A percentile compares a stretch with the other conserved stretches of the same genome.
phyloP scores from a whole-genome alignment of 2,888 invertebrate species.

The Holacanthella duospinosa region DNA sequence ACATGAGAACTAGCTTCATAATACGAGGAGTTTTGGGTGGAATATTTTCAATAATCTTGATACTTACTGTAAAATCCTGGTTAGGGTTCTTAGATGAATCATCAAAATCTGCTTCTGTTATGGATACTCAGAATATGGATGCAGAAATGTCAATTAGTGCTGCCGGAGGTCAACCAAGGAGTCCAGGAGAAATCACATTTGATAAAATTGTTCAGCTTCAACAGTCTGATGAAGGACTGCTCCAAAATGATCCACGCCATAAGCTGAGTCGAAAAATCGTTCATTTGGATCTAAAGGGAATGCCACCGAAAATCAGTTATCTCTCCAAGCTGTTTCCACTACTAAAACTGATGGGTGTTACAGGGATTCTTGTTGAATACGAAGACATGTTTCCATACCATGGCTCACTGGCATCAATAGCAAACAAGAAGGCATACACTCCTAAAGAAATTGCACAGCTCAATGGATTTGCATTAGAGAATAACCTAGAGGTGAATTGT shows the following conservation, averaged over 20 bases:
- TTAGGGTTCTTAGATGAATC: not conserved
- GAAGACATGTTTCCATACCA: slow-evolving; percentile 79
- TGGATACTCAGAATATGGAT: not conserved
- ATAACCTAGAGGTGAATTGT: slow-evolving; percentile 52
- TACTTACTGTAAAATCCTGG: not conserved
- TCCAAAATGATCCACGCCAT: slow-evolving; percentile 5
- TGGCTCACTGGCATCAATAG: slow-evolving; percentile 50
- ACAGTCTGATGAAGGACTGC: not conserved
- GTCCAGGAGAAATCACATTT: too few species aligned
- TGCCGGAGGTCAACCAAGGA: too few species aligned
- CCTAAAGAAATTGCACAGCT: slow-evolving; percentile 49
- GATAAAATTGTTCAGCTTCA: too few species aligned
- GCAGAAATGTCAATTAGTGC: not conserved
- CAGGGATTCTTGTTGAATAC: slow-evolving; percentile 68
- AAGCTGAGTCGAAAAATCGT: slow-evolving; percentile 51
- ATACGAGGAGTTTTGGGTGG: slow-evolving; percentile 1
- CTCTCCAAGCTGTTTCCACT: slow-evolving; percentile 52
- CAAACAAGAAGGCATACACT: slow-evolving; percentile 56
- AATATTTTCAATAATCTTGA: not conserved
- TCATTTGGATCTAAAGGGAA: slow-evolving; percentile 75
- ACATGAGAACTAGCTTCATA: not conserved
- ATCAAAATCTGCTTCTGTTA: too few species aligned
- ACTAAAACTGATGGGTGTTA: slow-evolving; percentile 56
- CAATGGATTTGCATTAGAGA: slow-evolving; percentile 47
- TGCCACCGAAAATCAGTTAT: slow-evolving; percentile 59